phyloP scores from a whole-genome alignment of 2,888 invertebrate species.

The Tipula unca region DNA sequence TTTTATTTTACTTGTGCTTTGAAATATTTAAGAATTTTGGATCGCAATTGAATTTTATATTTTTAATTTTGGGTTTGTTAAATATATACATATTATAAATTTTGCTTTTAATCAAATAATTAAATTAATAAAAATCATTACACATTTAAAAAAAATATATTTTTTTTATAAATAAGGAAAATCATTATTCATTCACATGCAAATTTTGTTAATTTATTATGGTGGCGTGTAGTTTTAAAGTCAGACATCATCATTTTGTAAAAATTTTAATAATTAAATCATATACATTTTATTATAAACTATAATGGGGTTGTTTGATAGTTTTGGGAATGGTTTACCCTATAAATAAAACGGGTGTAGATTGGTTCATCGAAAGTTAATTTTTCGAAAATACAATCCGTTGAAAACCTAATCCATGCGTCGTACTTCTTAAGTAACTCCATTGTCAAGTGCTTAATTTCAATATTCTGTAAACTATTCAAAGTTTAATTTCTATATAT shows the following conservation, averaged over 20 bases:
- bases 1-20: not conserved
- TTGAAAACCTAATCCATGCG: too few species aligned
- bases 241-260: not conserved
- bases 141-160: not conserved
- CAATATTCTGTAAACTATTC: too few species aligned
- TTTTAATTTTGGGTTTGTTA: not conserved
- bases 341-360: not conserved
- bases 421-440: too few species aligned
- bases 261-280: not conserved
- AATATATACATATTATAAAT: not conserved
- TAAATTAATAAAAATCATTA: conserved; percentile 8
- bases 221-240: conserved; percentile 2
- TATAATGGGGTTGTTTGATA: not conserved
- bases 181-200: not conserved
- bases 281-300: not conserved
- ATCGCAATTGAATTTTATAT: not conserved
- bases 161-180: not conserved
- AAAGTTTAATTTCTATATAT: too few species aligned
- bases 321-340: not conserved
- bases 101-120: conserved; percentile 8
- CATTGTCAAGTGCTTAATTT: too few species aligned
- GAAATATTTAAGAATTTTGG: not conserved
- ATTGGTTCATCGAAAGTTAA: not conserved
- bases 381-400: too few species aligned
- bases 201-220: not conserved